These are phyloP conservation scores for Ceramica pisi DNA, from an alignment of 2,888 invertebrate genomes.

Conservation along the genomic window DNA sequence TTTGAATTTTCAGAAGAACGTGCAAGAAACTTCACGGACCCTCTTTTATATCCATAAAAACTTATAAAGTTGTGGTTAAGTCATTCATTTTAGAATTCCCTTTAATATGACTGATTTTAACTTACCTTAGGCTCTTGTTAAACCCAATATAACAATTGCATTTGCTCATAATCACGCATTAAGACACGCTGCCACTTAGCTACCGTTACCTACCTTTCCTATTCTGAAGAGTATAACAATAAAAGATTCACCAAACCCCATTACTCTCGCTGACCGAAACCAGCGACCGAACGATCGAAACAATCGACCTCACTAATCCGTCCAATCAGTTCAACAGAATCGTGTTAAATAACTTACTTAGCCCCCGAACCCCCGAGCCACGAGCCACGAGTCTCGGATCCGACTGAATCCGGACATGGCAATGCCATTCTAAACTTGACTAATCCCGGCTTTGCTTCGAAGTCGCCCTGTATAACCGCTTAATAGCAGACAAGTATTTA, in stretches of 20 bases:
- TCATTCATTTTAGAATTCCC: too few relatives aligned
- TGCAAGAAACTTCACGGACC: too few relatives aligned
- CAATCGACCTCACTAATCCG: conserved; percentile 55
- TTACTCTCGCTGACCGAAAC: background rate
- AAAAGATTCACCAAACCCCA: conserved; percentile 9
- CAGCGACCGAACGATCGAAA: conserved; percentile 18
- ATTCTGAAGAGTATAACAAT: background rate
- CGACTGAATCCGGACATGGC: conserved; percentile 61
- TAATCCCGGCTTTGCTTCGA: conserved; percentile 63
- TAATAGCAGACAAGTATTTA: conserved; percentile 41
- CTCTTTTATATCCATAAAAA: too few relatives aligned
- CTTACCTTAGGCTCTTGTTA: too few relatives aligned
- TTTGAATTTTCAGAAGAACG: too few relatives aligned
- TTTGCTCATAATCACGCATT: too few relatives aligned
- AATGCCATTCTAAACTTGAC: conserved; percentile 68
- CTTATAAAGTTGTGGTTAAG: too few relatives aligned
- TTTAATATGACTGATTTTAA: too few relatives aligned
- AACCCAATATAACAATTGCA: too few relatives aligned
- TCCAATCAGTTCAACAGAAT: conserved; percentile 58
- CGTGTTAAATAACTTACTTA: conserved; percentile 60
- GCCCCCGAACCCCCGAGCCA: conserved; percentile 19
- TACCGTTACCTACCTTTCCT: background rate
- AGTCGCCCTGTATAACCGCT: conserved; percentile 49
- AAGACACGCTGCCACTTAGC: background rate
- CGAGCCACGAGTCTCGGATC: conserved; percentile 40